Base-by-base conservation (phyloP, 2,113 vertebrate species). In the Epinephelus fuscoguttatus region DNA sequence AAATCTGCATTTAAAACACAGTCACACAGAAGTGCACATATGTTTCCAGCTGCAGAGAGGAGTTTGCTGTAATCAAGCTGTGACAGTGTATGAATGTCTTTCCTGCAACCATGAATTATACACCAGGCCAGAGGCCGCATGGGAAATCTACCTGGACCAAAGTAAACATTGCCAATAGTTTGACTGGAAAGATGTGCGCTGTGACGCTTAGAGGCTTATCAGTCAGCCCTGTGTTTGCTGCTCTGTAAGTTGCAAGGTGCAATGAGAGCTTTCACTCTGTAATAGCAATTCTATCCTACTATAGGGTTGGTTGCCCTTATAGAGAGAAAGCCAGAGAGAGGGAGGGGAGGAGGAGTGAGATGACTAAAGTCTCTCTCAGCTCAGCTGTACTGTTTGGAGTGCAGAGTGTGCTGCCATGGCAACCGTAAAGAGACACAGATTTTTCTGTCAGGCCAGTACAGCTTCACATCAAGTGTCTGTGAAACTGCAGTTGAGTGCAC, bases 351-450 rank as follows among this genome's bases (percentile, higher is more conserved):
- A 78, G 85, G 78, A 87, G 79, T 61, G 81, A 84, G 86, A 82
- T 88, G 85, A 91, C 86, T 92, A 88, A 86, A 93, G 86, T 84
- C 87, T 82, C 70, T 82, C 86, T 93, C 87, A 70, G 87, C 86
- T 93, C 92, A 86, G 90, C 87, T 85, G 70, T 80, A 84, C 84
- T 89, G 92, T 93, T 96, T 93, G 81, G 89, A 90, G 90, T 83
- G 89, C 84, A 84, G 85, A 84, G 61, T 78, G 78, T 84, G 95
- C 91, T 94, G 30, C 95, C 94, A 95, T 95, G 91, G 94, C 91
- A 95, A 95, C 94, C 70, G 13, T 78, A 85, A 91, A 91, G 88
- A 94, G 92, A 92, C 72, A 74, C 47, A 50, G 74, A 75, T 87
- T 83, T 90, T 88, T 87, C 73, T 86, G 76, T 73, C 45, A 56